Base-by-base conservation (phyloP, 2,797 vertebrate genomes). In the Arctocebus calabarensis region DNA sequence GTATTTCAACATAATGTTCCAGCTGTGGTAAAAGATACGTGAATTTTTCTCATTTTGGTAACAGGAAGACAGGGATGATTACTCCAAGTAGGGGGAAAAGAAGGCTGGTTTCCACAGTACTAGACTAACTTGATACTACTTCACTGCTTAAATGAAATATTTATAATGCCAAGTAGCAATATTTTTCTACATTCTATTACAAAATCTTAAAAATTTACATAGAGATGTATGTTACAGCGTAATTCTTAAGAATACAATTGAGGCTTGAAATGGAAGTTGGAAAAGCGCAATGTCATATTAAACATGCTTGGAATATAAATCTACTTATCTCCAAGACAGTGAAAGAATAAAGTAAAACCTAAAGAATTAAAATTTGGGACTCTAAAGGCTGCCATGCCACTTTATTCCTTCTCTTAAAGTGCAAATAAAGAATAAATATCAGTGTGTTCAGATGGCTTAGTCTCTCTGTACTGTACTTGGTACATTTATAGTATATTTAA, bases 231-330 rank as follows among this genome's bases (percentile, higher is more conserved):
- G 29, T 73, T 48, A 73, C 8, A 61, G 32, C 20, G 1, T 62
- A 92, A 86, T 68, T 78, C 29, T 73, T 61, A 88, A 81, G 55
- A 88, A 91, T 13, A 78, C 8, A 90, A 91, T 66, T 89, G 34
- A 94, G 84, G 57, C 73, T 0, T 88, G 61, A 94, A 93, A 84
- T 95, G 84, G 66, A 93, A 96, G 81, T 3, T 70, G 34, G 81
- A 96, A 94, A 95, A 84, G 27, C 23, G 64, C 48, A 82, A 34
- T 85, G 48, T 83, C 9, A 55, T 61, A 74, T 55, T 84, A 84
- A 95, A 86, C 16, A 84, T 75, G 73, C 55, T 82, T 96, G 43
- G 52, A 92, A 68, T 64, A 73, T 55, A 93, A 94, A 84, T 43
- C 59, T 57, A 71, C n/a, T 73, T 66, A 71, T 9, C 45, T 92